Percentiles rank a stretch among this genome's conserved stretches.
phyloP scores from a whole-genome alignment of 2,113 vertebrate species.

The Caracal caracal region DNA sequence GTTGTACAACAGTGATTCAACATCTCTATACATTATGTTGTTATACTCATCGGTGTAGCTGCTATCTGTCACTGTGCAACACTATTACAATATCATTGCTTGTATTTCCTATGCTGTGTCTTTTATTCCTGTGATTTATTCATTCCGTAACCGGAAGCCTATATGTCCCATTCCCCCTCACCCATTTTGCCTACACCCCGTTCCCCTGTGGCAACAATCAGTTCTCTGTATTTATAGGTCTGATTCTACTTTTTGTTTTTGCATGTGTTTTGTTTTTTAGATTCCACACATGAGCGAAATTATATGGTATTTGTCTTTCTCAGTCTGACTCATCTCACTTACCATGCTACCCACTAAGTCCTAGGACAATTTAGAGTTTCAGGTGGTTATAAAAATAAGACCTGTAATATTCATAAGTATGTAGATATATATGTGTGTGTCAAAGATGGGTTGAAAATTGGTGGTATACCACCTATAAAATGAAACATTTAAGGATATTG shows the following conservation, averaged over 20 bases:
- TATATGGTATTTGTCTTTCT: background rate
- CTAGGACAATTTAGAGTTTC: conserved; percentile 40
- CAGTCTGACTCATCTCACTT: background rate
- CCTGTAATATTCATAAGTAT: conserved; percentile 12
- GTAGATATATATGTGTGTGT: background rate
- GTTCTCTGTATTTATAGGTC: background rate
- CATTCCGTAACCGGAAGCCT: background rate
- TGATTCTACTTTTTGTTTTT: background rate
- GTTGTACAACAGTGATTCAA: background rate
- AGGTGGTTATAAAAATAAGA: background rate
- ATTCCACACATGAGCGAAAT: background rate
- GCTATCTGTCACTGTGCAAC: background rate
- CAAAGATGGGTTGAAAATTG: background rate
- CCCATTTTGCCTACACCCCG: too few species aligned
- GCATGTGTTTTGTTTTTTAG: background rate
- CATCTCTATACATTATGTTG: background rate
- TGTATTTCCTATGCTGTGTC: background rate
- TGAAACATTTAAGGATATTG: background rate
- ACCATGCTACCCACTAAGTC: background rate
- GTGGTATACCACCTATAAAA: background rate
- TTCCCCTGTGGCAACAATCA: background rate
- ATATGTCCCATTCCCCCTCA: background rate
- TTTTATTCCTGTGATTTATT: background rate
- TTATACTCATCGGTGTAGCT: background rate
- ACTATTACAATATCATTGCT: background rate